phyloP scores from a whole-genome alignment of 2,888 invertebrate species.

The Phalera bucephala region DNA sequence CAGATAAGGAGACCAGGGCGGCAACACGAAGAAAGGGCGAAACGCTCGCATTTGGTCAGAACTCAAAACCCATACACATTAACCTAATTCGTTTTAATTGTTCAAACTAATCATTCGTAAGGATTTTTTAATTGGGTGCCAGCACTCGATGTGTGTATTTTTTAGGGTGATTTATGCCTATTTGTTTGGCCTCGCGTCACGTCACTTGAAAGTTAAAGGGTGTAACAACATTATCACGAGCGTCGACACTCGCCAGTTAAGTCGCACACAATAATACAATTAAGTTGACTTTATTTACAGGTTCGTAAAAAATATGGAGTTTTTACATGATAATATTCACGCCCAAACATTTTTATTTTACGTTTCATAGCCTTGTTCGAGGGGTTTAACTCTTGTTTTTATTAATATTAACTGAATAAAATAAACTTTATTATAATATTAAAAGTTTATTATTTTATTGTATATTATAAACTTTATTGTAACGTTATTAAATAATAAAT shows the following conservation, averaged over 20 bases:
- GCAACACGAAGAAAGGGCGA: constrained; percentile 58
- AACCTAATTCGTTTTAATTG: constrained; percentile 82
- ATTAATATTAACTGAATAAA: too few species aligned
- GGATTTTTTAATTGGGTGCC: constrained; percentile 55
- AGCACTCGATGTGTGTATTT: constrained; percentile 45
- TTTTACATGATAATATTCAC: constrained; percentile 31
- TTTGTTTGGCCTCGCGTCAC: constrained; percentile 53
- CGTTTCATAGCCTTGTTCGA: not conserved
- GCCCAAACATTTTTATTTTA: constrained; percentile 19
- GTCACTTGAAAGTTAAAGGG: constrained; percentile 38
- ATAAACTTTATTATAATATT: too few species aligned
- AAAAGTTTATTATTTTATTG: too few species aligned
- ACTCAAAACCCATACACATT: constrained; percentile 78
- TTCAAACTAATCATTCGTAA: constrained; percentile 75
- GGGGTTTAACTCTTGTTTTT: too few species aligned
- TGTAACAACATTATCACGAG: constrained; percentile 47
- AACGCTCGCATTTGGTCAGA: constrained; percentile 60
- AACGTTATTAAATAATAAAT: too few species aligned
- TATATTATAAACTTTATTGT: too few species aligned
- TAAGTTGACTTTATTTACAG: constrained; percentile 35
- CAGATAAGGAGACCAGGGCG: constrained; percentile 66
- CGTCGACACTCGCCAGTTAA: constrained; percentile 53
- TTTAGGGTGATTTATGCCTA: constrained; percentile 52
- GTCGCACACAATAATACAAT: constrained; percentile 37
- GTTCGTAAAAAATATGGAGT: constrained; percentile 31